Evolutionary conservation across 2,113 vertebrate species (phyloP).

Genomic region (Apistogramma diplotaenia): DNA sequence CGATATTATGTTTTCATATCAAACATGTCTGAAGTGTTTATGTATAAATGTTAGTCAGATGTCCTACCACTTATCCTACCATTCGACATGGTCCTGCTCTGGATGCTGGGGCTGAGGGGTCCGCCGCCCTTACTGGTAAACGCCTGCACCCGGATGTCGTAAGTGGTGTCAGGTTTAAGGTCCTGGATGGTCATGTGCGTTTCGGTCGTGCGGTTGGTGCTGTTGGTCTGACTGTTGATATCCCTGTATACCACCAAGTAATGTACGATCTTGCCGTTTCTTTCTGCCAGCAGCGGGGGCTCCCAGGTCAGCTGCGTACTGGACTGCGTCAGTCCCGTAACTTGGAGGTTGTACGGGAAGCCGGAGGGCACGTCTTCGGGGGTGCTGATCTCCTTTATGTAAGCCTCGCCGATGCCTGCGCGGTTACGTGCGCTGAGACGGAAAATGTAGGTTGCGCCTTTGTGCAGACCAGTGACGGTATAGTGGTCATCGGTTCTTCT

Average conservation of each 20-base stretch:
- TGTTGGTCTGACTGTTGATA: conserved; percentile 94
- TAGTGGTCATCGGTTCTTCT: conserved; percentile 88
- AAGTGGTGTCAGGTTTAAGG: conserved; percentile 94
- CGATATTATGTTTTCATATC: conserved; percentile 20
- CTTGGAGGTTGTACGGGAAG: conserved; percentile 90
- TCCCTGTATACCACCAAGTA: conserved; percentile 93
- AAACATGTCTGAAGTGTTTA: conserved; percentile 20
- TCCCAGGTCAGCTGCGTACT: conserved; percentile 94
- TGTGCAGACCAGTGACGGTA: conserved; percentile 90
- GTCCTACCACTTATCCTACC: conserved; percentile 83
- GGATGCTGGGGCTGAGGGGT: conserved; percentile 96
- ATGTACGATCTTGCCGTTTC: conserved; percentile 88
- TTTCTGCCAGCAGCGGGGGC: conserved; percentile 85
- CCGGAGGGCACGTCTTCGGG: conserved; percentile 86
- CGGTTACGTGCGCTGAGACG: conserved; percentile 90
- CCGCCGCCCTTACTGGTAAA: conserved; percentile 89
- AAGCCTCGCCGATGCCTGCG: conserved; percentile 90
- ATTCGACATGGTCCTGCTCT: conserved; percentile 95
- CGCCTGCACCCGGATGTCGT: conserved; percentile 91
- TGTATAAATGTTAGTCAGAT: not conserved
- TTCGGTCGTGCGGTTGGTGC: conserved; percentile 82
- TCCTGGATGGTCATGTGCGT: conserved; percentile 82
- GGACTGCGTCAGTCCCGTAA: conserved; percentile 90
- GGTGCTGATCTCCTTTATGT: conserved; percentile 90
- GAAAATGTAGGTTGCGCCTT: conserved; percentile 92